These are phyloP conservation scores for Ephialtes manifestator DNA, from an alignment of 2,888 invertebrate genomes.

Conservation along the genomic window DNA sequence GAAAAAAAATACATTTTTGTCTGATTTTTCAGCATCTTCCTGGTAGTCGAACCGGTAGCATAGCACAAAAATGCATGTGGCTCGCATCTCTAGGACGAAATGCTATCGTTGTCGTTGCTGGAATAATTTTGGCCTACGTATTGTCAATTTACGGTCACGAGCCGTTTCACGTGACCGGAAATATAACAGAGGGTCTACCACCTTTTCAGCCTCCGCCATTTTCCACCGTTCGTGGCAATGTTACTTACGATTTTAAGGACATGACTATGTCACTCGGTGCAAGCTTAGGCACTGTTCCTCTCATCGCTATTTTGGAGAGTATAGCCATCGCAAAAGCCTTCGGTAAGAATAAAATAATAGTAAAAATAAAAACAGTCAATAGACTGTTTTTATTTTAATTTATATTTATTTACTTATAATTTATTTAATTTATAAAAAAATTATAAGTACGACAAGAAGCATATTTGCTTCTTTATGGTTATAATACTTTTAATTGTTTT, in stretches of 20 bases:
- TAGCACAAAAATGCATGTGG: slow-evolving; percentile 88
- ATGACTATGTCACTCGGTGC: slow-evolving; percentile 89
- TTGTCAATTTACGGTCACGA: slow-evolving; percentile 86
- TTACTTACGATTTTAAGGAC: slow-evolving; percentile 88
- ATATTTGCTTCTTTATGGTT: no score
- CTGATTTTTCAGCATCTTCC: slow-evolving; percentile 80
- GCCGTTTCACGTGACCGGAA: slow-evolving; percentile 91
- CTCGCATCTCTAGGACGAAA: slow-evolving; percentile 91
- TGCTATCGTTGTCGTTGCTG: slow-evolving; percentile 92
- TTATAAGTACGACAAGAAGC: no score
- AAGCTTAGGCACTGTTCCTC: slow-evolving; percentile 90
- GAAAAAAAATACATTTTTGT: no score
- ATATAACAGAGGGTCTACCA: slow-evolving; percentile 91
- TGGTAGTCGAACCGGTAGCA: slow-evolving; percentile 84
- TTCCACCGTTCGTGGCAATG: slow-evolving; percentile 87
- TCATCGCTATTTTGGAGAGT: slow-evolving; percentile 91
- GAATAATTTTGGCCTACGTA: slow-evolving; percentile 89
- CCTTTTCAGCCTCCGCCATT: slow-evolving; percentile 90
- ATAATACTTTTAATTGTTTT: background rate
- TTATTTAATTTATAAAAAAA: no score
- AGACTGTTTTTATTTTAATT: no score
- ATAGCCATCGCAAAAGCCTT: slow-evolving; percentile 93
- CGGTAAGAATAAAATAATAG: slow-evolving; percentile 86
- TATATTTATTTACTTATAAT: no score
- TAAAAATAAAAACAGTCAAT: no score